Evolutionary conservation across 2,888 invertebrate species (phyloP), one percentile per base, ranked within the genome.

Genomic region (Rotaria socialis): DNA sequence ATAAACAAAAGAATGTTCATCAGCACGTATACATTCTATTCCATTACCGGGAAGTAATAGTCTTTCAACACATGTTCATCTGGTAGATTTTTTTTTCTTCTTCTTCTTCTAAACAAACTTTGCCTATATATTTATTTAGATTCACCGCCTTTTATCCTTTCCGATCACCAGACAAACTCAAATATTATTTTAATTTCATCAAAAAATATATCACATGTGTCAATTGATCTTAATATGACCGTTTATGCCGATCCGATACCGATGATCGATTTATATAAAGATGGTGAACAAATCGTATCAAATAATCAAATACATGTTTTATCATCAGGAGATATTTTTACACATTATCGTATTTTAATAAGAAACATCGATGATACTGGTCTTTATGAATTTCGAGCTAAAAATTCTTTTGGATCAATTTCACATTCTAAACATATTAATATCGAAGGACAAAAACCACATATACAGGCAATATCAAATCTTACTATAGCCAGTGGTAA

Each of bases 121-220:
- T 67, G 67, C 35, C 67, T 80, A n/a, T 80, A 24, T 80, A 22
- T 75, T 7, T 43, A 43, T 75, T 75, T 75, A 80, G 80, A 80
- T 80, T 80, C 80, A 47, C n/a, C 80, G 47, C 80, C 80, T 80
- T 80, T 80, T 80, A 80, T 80, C 80, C 43, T 80, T 24, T 3
- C 43, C 80, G 47, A 24, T n/a, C 14, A 80, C 4, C 80, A 80
- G 47, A 43, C 43, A 43, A 11, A 80, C 24, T 41, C 41, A 41
- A 75, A 75, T 47, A 10, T 43, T 80, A 47, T 80, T 80, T n/a
- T 80, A n/a, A 80, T 47, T 24, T 47, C 47, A 80, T 67, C 67
- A 67, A 67, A 67, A 16, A 41, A 67, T 67, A 80, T 14, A 19
- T 47, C 80, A 80, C 47, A 80, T 35, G 35, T 67, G 16, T 14